A percentile compares a stretch with the other conserved stretches of the same genome.
These are phyloP conservation scores for Myiozetetes cayanensis DNA, from an alignment of 2,113 vertebrate species.

Conservation along the genomic window DNA sequence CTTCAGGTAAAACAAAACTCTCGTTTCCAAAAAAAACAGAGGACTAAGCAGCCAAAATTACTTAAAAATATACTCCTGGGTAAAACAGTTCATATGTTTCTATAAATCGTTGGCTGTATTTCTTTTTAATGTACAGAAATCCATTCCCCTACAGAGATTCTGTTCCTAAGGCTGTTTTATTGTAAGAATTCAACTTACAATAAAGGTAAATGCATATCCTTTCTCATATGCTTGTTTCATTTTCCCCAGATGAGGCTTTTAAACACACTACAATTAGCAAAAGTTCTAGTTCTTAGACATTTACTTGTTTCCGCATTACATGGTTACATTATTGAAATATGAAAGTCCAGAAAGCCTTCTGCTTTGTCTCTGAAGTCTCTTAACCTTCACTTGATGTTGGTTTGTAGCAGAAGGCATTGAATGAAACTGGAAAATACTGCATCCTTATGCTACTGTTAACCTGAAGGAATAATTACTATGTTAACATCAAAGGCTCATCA, in stretches of 20 bases:
- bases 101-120: neutral
- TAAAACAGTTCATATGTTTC: neutral
- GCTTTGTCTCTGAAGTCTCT: neutral
- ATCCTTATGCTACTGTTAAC: neutral
- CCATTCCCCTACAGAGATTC: neutral
- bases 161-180: constrained; percentile 4
- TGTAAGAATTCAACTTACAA: neutral
- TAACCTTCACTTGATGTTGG: neutral
- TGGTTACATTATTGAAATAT: neutral
- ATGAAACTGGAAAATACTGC: neutral
- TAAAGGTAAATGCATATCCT: neutral
- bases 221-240: neutral
- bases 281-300: neutral
- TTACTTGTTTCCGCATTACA: neutral
- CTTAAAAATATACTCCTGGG: neutral
- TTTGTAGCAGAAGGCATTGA: neutral
- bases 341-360: neutral
- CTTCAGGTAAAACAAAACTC: constrained; percentile 32
- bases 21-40: neutral
- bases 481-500: neutral
- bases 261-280: neutral
- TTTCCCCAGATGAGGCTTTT: neutral
- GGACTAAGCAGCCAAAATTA: neutral
- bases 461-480: neutral
- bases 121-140: constrained; percentile 22